Evolutionary conservation across 2,797 vertebrate species (phyloP).

Genomic region (Pseudomugil gertrudae): DNA sequence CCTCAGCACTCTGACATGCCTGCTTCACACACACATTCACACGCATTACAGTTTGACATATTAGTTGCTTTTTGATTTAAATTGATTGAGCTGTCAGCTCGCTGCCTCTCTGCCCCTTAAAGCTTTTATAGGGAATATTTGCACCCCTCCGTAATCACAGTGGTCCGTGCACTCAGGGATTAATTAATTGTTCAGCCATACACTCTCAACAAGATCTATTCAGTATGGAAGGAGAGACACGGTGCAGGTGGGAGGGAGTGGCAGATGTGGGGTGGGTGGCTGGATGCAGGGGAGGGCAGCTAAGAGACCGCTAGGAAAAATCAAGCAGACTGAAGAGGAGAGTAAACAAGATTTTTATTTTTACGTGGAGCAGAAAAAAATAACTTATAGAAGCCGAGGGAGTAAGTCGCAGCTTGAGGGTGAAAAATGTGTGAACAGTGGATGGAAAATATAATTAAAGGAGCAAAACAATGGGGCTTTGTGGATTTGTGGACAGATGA

Average conservation of each 20-base stretch:
- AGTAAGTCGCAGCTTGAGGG: conserved; percentile 19
- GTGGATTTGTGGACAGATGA: conserved; percentile 32
- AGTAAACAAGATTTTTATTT: conserved; percentile 36
- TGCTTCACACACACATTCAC: conserved; percentile 3
- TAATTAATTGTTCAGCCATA: conserved; percentile 63
- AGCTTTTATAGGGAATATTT: conserved; percentile 25
- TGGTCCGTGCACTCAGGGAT: conserved; percentile 41
- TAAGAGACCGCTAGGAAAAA: conserved; percentile 28
- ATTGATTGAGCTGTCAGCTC: conserved; percentile 57
- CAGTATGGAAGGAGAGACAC: conserved; percentile 43
- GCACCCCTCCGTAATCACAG: conserved; percentile 1
- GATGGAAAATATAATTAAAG: conserved; percentile 40
- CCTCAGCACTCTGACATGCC: conserved; percentile 3
- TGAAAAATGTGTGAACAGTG: conserved; percentile 15
- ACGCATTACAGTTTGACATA: conserved; percentile 6
- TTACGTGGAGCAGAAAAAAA: conserved; percentile 22
- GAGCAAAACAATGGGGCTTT: conserved; percentile 13
- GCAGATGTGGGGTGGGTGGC: conserved; percentile 10
- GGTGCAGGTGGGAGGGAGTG: conserved; percentile 41
- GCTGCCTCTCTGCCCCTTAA: conserved; percentile 11
- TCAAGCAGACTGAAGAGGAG: conserved; percentile 20
- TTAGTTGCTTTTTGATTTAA: conserved; percentile 48
- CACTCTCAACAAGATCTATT: conserved; percentile 49
- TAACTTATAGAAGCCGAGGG: conserved; percentile 5
- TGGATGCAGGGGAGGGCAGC: background rate